Evolutionary conservation across 1,140 invertebrate species (phyloP).

Genomic region (Camponotus pennsylvanicus): DNA sequence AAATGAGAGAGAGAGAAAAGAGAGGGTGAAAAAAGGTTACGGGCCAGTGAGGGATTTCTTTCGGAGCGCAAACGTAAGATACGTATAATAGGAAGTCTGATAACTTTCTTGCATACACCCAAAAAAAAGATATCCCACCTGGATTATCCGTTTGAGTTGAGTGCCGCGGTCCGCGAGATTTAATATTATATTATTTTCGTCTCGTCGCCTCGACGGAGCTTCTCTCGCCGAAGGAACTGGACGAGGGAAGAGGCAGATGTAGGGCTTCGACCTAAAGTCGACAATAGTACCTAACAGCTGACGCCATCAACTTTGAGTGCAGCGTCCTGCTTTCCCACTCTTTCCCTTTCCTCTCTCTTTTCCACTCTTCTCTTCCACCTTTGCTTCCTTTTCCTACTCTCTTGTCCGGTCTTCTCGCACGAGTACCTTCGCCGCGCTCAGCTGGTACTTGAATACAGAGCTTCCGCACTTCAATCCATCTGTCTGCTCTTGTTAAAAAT

Average conservation of each 20-base stretch:
- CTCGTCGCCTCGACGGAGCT: slow-evolving; percentile 18
- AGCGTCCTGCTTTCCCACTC: slow-evolving; percentile 47
- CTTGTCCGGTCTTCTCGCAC: slow-evolving; percentile 35
- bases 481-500: slow-evolving; percentile 80
- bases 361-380: slow-evolving; percentile 15
- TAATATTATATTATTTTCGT: slow-evolving; percentile 72
- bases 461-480: slow-evolving; percentile 80
- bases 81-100: slow-evolving; percentile 64
- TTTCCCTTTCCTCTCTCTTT: neutral
- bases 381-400: slow-evolving; percentile 26
- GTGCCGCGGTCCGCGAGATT: slow-evolving; percentile 40
- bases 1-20: neutral
- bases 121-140: neutral
- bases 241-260: neutral
- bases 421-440: slow-evolving; percentile 61
- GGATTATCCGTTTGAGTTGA: slow-evolving; percentile 65
- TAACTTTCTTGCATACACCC: slow-evolving; percentile 29
- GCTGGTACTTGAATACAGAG: slow-evolving; percentile 80
- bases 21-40: neutral
- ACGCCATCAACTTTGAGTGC: slow-evolving; percentile 79
- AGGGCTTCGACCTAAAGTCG: slow-evolving; percentile 55
- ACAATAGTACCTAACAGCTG: slow-evolving; percentile 82
- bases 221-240: neutral
- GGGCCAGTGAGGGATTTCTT: slow-evolving; percentile 34
- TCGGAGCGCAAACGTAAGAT: slow-evolving; percentile 32